Base-by-base conservation (phyloP, 2,888 invertebrate genomes). In the Cantharis rustica region DNA sequence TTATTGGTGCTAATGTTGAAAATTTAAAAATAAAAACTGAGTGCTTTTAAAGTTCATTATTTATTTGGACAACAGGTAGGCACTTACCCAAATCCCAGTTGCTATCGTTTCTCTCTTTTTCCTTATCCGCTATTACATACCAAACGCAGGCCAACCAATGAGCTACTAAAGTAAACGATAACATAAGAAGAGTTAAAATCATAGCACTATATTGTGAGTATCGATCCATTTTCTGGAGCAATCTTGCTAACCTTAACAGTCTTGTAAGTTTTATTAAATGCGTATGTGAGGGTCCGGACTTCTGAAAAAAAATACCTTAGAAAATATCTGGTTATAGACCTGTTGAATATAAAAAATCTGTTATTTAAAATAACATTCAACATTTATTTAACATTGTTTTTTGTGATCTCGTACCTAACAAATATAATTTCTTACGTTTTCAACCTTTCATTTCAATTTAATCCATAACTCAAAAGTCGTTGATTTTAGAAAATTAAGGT, bases 121-220 rank as follows among this genome's bases (percentile, higher is more conserved):
- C 98, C 86, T 94, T 94, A 85, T 95, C 95, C 10, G 98, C 98
- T 83, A 98, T 97, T 83, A 97, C 96, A 89, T 95, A 98, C 98
- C 98, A 98, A 83, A 98, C 93, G 88, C 98, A 98, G 13, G 98
- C 98, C 79, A 98, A 90, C 98, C 98, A 98, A 88, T 98, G 98
- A 3, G 98, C 98, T 72, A 97, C 94, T 83, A 98, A 90, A 64
- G 96, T 95, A 89, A 98, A 98, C 84, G 95, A 96, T 75, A 97
- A 91, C 97, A 98, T 98, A 84, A 98, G 90, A 79, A 98, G 91
- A 11, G 97, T 96, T 81, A 98, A 91, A 84, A 98, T 97, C 89
- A 98, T 94, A 73, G 97, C 96, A 80, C 96, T 96, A 89, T 98
- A 98, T 89, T 98, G 98, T 10, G 97, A 97, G 89, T 98, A 98